A percentile compares a stretch with the other conserved stretches of the same genome.
Conservation (phyloP, 2,888 invertebrate genomes). For the Aleiodes alternator region DNA sequence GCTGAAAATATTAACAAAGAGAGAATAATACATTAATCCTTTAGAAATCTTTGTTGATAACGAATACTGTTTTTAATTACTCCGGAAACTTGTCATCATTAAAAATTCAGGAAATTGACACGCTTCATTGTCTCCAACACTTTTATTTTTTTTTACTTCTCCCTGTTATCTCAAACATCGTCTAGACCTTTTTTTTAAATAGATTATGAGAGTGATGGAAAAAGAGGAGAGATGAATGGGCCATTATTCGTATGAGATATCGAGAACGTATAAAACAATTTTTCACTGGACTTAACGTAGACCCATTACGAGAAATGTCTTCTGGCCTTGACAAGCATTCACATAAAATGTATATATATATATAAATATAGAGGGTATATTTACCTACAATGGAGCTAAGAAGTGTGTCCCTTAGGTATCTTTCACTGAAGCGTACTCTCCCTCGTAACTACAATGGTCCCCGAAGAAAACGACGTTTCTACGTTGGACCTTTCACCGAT, state of each 20-base stretch:
- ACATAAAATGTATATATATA: background rate
- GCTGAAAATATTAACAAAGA: constrained; percentile 32
- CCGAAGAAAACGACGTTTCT: constrained; percentile 66
- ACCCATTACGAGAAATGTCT: constrained; percentile 69
- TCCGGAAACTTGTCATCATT: constrained; percentile 42
- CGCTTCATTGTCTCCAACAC: constrained; percentile 36
- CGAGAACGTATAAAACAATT: constrained; percentile 71
- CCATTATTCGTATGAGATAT: constrained; percentile 67
- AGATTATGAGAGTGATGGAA: constrained; percentile 7
- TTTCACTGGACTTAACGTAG: constrained; percentile 69
- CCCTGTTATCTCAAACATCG: constrained; percentile 1
- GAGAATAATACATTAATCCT: constrained; percentile 32
- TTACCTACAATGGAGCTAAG: constrained; percentile 44
- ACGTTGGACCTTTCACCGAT: constrained; percentile 64
- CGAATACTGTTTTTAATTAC: constrained; percentile 38
- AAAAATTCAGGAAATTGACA: constrained; percentile 43
- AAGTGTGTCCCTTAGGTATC: constrained; percentile 46
- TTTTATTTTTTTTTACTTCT: background rate
- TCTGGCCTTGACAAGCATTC: constrained; percentile 61
- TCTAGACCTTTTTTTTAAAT: background rate
- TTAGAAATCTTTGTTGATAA: background rate
- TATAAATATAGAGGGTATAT: too few relatives aligned
- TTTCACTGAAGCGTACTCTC: constrained; percentile 43
- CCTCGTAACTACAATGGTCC: constrained; percentile 52
- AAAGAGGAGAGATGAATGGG: constrained; percentile 31